A percentile compares a stretch with the other conserved stretches of the same genome.
phyloP scores from a whole-genome alignment of 2,797 vertebrate genomes.

The Dicrostonyx torquatus region DNA sequence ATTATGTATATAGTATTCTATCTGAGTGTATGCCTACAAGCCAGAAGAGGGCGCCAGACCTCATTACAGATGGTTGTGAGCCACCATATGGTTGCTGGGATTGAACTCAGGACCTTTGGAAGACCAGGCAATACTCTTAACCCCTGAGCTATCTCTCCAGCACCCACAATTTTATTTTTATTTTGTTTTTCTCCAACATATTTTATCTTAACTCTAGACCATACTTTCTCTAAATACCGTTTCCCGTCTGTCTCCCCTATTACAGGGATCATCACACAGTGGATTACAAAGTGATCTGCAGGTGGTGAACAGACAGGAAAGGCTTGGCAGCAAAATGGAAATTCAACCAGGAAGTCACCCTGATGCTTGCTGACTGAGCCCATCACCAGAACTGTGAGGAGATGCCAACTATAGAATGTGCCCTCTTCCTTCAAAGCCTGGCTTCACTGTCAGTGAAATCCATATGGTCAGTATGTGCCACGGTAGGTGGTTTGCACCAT shows the following conservation, averaged over 20 bases:
- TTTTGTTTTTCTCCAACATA: background rate
- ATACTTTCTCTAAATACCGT: background rate
- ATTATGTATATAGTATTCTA: too few species aligned
- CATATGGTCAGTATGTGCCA: background rate
- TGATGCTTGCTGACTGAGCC: background rate
- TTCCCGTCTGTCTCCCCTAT: background rate
- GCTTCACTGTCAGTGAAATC: background rate
- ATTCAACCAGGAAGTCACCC: background rate
- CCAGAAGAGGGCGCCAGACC: too few species aligned
- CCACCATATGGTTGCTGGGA: too few species aligned
- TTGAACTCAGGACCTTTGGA: too few species aligned
- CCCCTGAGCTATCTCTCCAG: background rate
- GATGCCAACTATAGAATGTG: background rate
- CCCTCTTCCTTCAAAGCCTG: background rate
- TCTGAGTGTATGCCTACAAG: too few species aligned
- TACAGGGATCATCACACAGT: background rate
- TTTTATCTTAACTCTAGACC: slow-evolving; percentile 23
- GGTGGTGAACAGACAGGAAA: background rate
- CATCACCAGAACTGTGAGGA: background rate
- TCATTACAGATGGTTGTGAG: too few species aligned
- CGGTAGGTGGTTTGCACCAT: background rate
- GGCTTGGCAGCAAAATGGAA: background rate
- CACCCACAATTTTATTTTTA: background rate
- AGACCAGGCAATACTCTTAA: too few species aligned
- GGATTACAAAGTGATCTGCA: background rate